These are phyloP conservation scores for Miltochrista miniata DNA, from an alignment of 2,888 invertebrate genomes.

Conservation along the genomic window DNA sequence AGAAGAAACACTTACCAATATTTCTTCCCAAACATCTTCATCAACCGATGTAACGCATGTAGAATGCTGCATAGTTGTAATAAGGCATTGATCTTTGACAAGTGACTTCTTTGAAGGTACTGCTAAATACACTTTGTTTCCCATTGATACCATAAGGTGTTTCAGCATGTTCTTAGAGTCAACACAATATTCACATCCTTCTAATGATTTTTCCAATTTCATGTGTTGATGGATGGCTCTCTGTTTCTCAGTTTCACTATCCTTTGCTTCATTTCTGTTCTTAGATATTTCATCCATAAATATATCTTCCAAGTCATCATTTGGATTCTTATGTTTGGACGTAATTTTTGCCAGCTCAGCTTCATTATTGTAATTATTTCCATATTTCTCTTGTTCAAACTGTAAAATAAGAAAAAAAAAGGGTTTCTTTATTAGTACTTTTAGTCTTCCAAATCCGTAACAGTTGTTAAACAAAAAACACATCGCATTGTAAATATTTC, in stretches of 20 bases:
- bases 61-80: constrained; percentile 92
- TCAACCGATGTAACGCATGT: constrained; percentile 92
- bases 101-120: constrained; percentile 92
- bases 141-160: constrained; percentile 92
- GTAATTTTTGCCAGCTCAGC: constrained; percentile 90
- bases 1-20: constrained; percentile 83
- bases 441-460: too few relatives aligned
- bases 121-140: constrained; percentile 92
- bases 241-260: constrained; percentile 84
- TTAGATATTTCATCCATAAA: constrained; percentile 91
- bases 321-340: constrained; percentile 85
- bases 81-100: constrained; percentile 92
- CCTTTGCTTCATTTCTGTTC: constrained; percentile 84
- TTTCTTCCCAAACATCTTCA: constrained; percentile 97
- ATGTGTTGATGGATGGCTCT: constrained; percentile 90
- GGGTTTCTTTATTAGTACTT: too few relatives aligned
- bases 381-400: constrained; percentile 92
- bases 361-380: constrained; percentile 91
- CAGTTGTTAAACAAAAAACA: not conserved
- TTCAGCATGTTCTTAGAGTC: constrained; percentile 91
- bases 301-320: constrained; percentile 93
- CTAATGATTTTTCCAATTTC: constrained; percentile 87
- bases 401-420: constrained; percentile 54
- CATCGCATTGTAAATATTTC: too few relatives aligned
- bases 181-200: constrained; percentile 92